Evolutionary conservation across 2,888 invertebrate species (phyloP).

Genomic region (Rotaria socialis): DNA sequence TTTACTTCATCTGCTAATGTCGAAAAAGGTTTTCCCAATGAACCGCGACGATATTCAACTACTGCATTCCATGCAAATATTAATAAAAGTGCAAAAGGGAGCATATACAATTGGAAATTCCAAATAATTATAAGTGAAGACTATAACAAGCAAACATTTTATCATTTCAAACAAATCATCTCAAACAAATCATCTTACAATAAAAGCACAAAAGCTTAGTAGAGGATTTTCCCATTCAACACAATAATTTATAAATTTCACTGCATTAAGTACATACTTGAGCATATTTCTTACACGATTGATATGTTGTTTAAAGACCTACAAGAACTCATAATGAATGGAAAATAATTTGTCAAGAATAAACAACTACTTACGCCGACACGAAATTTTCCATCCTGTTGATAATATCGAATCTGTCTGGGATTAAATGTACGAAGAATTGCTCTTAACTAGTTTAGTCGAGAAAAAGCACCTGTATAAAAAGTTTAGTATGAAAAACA

Average conservation of each 20-base stretch:
- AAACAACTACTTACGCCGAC: conserved; percentile 66
- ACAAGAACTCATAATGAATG: not conserved
- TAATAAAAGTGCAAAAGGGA: conserved; percentile 75
- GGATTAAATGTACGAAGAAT: conserved; percentile 87
- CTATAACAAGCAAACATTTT: conserved; percentile 51
- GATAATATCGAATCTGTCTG: conserved; percentile 87
- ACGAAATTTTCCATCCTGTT: conserved; percentile 89
- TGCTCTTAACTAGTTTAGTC: conserved; percentile 68
- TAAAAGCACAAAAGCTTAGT: conserved; percentile 75
- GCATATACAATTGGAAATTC: conserved; percentile 90
- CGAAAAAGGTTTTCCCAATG: not conserved
- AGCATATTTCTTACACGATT: conserved; percentile 82
- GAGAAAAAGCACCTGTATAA: too few relatives aligned
- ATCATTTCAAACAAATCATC: not conserved
- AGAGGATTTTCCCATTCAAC: conserved; percentile 92
- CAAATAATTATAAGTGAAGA: conserved; percentile 82
- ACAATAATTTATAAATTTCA: conserved; percentile 86
- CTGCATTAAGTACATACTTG: conserved; percentile 80
- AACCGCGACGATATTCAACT: not conserved
- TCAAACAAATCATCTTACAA: conserved; percentile 58
- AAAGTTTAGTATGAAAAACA: not conserved
- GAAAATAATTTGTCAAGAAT: not conserved
- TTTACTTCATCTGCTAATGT: not conserved
- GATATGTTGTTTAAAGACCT: conserved; percentile 83
- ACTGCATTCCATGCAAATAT: conserved; percentile 71